A percentile compares a stretch with the other conserved stretches of the same genome.
Conservation (phyloP, 2,888 invertebrate species). For the Temnothorax unifasciatus region DNA sequence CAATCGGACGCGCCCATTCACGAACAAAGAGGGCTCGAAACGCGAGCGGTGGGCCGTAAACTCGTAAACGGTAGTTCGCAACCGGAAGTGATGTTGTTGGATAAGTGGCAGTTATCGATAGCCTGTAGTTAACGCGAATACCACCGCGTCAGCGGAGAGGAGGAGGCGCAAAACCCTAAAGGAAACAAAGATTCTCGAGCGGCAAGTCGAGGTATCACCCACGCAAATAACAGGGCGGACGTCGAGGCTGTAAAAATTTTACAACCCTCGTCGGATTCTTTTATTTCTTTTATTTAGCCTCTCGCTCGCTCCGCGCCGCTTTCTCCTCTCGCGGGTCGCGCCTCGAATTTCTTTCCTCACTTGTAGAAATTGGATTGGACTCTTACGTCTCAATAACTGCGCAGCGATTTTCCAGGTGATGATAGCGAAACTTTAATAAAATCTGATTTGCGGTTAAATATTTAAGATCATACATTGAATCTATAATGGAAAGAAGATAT, state of each 20-base stretch:
- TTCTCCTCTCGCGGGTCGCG: constrained; percentile 6
- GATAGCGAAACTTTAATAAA: neutral
- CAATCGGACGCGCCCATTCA: constrained; percentile 33
- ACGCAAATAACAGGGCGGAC: constrained; percentile 82
- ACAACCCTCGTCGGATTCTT: constrained; percentile 71
- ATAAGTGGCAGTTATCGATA: constrained; percentile 83
- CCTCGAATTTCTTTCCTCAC: neutral
- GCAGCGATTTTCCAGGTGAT: neutral
- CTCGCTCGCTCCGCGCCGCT: constrained; percentile 37
- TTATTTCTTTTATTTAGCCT: constrained; percentile 39
- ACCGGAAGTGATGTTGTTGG: constrained; percentile 83
- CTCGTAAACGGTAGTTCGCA: constrained; percentile 81
- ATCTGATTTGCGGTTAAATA: neutral
- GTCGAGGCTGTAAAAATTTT: constrained; percentile 78
- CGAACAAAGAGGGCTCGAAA: constrained; percentile 63
- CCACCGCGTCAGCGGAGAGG: constrained; percentile 56
- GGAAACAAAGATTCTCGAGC: constrained; percentile 63
- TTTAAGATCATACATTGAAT: neutral
- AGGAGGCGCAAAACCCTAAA: constrained; percentile 51
- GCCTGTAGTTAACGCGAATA: constrained; percentile 78
- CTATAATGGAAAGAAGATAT: neutral
- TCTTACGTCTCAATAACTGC: constrained; percentile 4
- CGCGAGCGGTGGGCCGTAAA: constrained; percentile 81
- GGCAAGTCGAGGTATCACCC: constrained; percentile 75
- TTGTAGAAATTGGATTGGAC: neutral